Conservation (phyloP, 2,113 vertebrate genomes). For the Grantiella picta region DNA sequence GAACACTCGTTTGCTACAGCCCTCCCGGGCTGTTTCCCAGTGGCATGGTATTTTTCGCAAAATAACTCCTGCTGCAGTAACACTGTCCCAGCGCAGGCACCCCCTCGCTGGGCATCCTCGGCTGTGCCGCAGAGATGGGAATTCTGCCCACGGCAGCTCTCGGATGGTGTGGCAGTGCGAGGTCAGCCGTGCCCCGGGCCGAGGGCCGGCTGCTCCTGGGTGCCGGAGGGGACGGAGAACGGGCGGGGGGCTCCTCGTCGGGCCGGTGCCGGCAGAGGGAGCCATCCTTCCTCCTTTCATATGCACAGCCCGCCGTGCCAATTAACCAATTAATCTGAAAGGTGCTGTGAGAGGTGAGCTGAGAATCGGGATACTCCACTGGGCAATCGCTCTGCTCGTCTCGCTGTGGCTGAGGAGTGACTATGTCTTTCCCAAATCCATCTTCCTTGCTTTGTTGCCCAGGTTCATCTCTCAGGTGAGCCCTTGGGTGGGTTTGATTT, state of each 20-base stretch:
- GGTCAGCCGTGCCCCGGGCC: neutral
- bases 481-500: neutral
- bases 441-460: neutral
- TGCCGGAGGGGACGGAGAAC: neutral
- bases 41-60: accelerated
- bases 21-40: neutral
- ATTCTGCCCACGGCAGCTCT: accelerated
- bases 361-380: neutral
- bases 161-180: accelerated
- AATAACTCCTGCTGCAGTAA: neutral
- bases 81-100: accelerated
- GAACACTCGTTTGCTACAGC: neutral
- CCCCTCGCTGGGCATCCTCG: accelerated
- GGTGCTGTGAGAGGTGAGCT: neutral
- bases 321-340: constrained; percentile 27
- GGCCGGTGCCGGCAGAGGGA: constrained; percentile 56
- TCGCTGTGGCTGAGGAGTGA: neutral
- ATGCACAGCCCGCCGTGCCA: neutral
- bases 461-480: neutral
- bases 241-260: neutral
- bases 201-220: neutral
- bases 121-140: accelerated
- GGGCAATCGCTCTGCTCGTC: neutral
- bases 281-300: constrained; percentile 12
- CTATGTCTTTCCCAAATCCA: neutral